Evolutionary conservation across 2,797 vertebrate genomes (phyloP), one percentile per base, ranked within the genome.

Genomic region (Schizothorax lantsangensis): DNA sequence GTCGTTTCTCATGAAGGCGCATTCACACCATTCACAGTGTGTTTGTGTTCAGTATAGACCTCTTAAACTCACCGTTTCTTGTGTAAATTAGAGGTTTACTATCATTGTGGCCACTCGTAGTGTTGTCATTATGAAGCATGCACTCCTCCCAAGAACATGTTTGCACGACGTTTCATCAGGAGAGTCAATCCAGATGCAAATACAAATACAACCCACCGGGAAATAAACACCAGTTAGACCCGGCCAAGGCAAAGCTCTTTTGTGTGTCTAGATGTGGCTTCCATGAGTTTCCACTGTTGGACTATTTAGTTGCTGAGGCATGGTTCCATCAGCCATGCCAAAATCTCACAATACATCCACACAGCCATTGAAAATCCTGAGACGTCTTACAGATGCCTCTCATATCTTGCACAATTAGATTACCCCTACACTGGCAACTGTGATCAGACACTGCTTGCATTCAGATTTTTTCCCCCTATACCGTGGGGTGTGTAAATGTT

Each of bases 301-400:
- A 33, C 38, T 62, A 68, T 80, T 72, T 57, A 59, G n/a, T 72
- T 62, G n/a, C 23, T 17, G 38, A 80, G 77, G 66, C 77, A 72
- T 80, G n/a, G 66, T 43, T 85, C 38, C 19, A 47, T 71, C n/a
- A 71, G 49, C 45, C 64, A n/a, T 23, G 64, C 84, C 84, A 79
- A 79, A 79, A 79, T 36, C 64, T 79, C 75, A 85, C 75, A 85
- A 85, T 79, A 57, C 74, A 85, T 85, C 64, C 75, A 85, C 75
- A 79, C 84, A 85, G 36, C 49, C 75, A 54, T 43, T 43, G 17
- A 59, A 14, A 43, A 72, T 49, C 19, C 66, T 62, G 74, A 83
- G 15, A 47, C 33, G 23, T 47, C 75, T 54, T 82, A 15, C 45
- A 74, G 77, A 85, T 83, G 75, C 81, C 68, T 83, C 64, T 87